A percentile compares a stretch with the other conserved stretches of the same genome.
Conservation (phyloP, 1,140 invertebrate species). For the Aphaenogaster rudis region DNA sequence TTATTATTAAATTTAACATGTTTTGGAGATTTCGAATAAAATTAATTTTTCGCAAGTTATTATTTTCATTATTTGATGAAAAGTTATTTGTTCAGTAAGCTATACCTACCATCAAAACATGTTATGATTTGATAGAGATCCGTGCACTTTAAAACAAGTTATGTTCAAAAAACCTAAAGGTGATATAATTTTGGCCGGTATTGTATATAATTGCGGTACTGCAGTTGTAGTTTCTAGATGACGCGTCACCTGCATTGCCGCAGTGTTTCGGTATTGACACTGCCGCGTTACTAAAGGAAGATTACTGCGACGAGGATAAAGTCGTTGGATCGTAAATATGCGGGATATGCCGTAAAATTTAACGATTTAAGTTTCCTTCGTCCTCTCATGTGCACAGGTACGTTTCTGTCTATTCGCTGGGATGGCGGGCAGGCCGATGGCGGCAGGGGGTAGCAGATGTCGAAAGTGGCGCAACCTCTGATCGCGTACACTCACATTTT, state of each 20-base stretch:
- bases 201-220: background rate
- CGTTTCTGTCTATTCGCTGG: background rate
- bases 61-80: no score
- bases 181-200: no score
- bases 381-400: constrained; percentile 3
- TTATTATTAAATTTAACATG: no score
- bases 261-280: constrained; percentile 62
- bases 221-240: constrained; percentile 42
- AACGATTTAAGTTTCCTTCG: constrained; percentile 75
- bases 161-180: no score
- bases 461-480: constrained; percentile 70
- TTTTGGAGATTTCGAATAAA: no score
- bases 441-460: constrained; percentile 68
- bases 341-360: constrained; percentile 76
- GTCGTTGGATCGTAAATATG: constrained; percentile 73
- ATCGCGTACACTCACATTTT: constrained; percentile 52
- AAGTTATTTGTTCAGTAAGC: no score
- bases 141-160: no score
- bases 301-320: constrained; percentile 57
- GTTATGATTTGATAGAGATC: no score
- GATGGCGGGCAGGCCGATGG: background rate
- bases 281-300: constrained; percentile 28
- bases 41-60: no score
- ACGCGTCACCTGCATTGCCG: constrained; percentile 74
- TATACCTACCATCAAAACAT: no score